A percentile compares a stretch with the other conserved stretches of the same genome.
Conservation (phyloP, 2,797 vertebrate genomes). For the Sebastes aleutianus region DNA sequence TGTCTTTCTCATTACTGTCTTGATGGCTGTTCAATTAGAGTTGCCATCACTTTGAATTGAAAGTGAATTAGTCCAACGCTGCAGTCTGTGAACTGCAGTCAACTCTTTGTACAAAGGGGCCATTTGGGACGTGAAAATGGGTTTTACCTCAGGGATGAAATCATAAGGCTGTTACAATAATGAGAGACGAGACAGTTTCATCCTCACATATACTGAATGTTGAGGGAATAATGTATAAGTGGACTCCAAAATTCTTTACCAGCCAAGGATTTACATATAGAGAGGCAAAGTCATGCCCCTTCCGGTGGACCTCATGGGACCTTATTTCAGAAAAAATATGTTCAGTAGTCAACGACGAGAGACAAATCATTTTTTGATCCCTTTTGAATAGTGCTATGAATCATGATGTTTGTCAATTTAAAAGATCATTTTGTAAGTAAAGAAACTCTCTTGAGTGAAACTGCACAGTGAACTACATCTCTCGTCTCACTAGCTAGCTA, state of each 20-base stretch:
- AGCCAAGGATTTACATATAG: background rate
- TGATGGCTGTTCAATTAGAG: conserved; percentile 58
- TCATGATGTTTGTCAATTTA: too few relatives aligned
- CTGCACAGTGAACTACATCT: too few relatives aligned
- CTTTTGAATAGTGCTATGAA: too few relatives aligned
- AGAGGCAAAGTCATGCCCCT: too few relatives aligned
- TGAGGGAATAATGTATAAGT: conserved; percentile 8
- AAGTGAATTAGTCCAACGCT: conserved; percentile 48
- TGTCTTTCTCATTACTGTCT: conserved; percentile 41
- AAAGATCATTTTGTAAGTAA: too few relatives aligned
- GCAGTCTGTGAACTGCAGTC: conserved; percentile 35
- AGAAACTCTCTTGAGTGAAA: too few relatives aligned
- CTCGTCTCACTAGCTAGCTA: too few relatives aligned
- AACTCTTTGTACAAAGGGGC: conserved; percentile 53
- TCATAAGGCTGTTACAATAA: conserved; percentile 44
- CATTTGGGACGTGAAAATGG: conserved; percentile 44
- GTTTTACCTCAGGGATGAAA: conserved; percentile 52
- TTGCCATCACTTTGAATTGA: conserved; percentile 49
- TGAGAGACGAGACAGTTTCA: conserved; percentile 26
- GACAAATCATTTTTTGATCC: too few relatives aligned
- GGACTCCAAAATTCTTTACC: background rate
- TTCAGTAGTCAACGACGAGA: too few relatives aligned
- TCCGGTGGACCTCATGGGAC: too few relatives aligned
- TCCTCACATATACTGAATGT: conserved; percentile 8
- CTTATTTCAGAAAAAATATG: too few relatives aligned